Base-by-base conservation (phyloP, 2,888 invertebrate species). In the Sceliomorpha sp. region DNA sequence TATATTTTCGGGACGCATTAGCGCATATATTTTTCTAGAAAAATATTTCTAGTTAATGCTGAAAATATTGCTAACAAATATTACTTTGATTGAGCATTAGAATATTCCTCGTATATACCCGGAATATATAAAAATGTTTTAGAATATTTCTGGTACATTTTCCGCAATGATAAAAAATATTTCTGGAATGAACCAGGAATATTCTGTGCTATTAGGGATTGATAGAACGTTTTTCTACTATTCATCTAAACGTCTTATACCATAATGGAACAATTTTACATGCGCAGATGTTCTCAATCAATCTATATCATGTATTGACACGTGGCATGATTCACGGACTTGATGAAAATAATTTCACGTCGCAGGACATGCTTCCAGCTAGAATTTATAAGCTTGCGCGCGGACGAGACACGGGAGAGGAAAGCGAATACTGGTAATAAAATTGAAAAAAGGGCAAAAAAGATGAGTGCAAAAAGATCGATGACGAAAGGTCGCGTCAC, bases 271-370 rank as follows among this genome's bases (percentile, higher is more conserved):
- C 50, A 50, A 26, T 50, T 50, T 37, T 15, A 37, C 36, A 34
- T 15, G 27, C 13, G 37, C 20, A 27, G 14, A 50, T 50, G 12
- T 36, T 50, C 37, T 50, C 36, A 50, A 50, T 50, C 50, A 50
- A 37, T 37, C 50, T 37, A 27, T 20, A 37, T 37, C 26, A 15
- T 26, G 37, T 39, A 50, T 39, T 37, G 39, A 50, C 50, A 29
- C 39, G 50, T 8, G 7, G 50, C 26, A 39, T 50, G 39, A 50
- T 50, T 50, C 48, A 37, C 27, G 3, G 55, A 55, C 44, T 44
- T 29, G 34, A 42, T 36, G 44, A 36, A 36, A 44, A 29, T 42
- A 42, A 55, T 55, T 34, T 27, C 27, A 55, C 42, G 34, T 55
- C 34, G 8, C 27, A 15, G 26, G 27, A n/a, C 8, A 32, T 48